Base-by-base conservation (phyloP, 1,140 invertebrate genomes). In the Drosophila lacertosa region DNA sequence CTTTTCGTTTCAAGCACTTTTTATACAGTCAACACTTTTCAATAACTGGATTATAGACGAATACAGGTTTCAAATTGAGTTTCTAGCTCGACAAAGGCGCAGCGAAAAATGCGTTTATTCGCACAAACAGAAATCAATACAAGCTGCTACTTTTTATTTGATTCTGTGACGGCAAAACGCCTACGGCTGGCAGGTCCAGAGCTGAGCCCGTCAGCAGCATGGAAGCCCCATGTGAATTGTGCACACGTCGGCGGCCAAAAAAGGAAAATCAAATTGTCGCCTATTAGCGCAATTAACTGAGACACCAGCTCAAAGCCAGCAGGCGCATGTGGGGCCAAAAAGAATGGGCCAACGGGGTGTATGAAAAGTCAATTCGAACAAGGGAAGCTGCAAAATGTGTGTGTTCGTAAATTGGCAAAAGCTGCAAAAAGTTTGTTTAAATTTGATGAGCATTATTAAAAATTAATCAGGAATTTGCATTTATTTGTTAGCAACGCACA, bases 391-490 rank as follows among this genome's bases (percentile, higher is more conserved):
- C 0, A 29, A 4, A 22, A 4, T 16, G 6, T 18, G 42, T 55
- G 40, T 29, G 62, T 13, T 10, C 35, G 37, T 53, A 22, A 2
- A 22, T 59, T 55, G 60, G 35, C 59, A 64, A 58, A 37, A 29
- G n/a, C 63, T 24, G 33, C 33, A 64, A 71, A 79, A 82, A 69
- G 72, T 69, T 63, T 84, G 73, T 77, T 74, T 78, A 69, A 86
- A 77, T 77, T 84, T 84, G 78, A 84, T 86, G 73, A 63, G 72
- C 76, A 77, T 84, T 84, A 84, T 84, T 84, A 84, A 84, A 86
- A 84, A 84, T 84, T 84, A 84, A 84, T 84, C 80, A 84, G 69
- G 78, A 86, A 84, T 84, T 80, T 84, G 66, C 73, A 84, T 84
- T 84, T 80, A 86, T 84, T 79, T 86, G 47, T 62, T 55, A 58